Evolutionary conservation across 2,113 vertebrate genomes (phyloP).

Genomic region (Pica pica): DNA sequence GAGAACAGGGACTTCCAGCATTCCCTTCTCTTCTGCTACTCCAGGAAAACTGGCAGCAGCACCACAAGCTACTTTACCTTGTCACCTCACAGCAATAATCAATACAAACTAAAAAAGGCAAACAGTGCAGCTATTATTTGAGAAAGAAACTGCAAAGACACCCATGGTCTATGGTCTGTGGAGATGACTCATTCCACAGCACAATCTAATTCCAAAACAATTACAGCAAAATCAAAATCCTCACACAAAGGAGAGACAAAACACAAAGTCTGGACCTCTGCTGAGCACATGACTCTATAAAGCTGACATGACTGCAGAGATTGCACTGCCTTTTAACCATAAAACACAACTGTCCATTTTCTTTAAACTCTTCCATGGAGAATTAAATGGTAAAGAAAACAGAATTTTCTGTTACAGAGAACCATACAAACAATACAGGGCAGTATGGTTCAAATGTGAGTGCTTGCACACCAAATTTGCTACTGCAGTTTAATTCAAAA

Average conservation of each 20-base stretch:
- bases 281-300: constrained; percentile 2
- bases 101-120: background rate
- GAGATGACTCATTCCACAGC: constrained; percentile 49
- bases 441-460: background rate
- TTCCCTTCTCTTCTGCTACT: background rate
- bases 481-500: background rate
- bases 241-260: background rate
- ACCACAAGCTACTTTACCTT: background rate
- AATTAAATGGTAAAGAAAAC: constrained; percentile 7
- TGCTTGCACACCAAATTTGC: background rate
- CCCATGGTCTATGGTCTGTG: constrained; percentile 17
- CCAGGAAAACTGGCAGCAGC: background rate
- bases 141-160: constrained; percentile 26
- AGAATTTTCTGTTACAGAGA: background rate
- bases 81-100: background rate
- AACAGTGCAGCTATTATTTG: background rate
- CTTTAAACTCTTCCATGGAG: background rate
- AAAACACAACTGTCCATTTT: background rate
- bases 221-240: constrained; percentile 45
- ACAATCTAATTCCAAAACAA: constrained; percentile 57
- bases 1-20: background rate
- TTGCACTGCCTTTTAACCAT: background rate
- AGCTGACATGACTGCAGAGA: constrained; percentile 4
- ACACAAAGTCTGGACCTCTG: background rate
- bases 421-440: background rate